Evolutionary conservation across 2,888 invertebrate genomes (phyloP), one percentile per base, ranked within the genome.

Genomic region (Melinaea menophilus): DNA sequence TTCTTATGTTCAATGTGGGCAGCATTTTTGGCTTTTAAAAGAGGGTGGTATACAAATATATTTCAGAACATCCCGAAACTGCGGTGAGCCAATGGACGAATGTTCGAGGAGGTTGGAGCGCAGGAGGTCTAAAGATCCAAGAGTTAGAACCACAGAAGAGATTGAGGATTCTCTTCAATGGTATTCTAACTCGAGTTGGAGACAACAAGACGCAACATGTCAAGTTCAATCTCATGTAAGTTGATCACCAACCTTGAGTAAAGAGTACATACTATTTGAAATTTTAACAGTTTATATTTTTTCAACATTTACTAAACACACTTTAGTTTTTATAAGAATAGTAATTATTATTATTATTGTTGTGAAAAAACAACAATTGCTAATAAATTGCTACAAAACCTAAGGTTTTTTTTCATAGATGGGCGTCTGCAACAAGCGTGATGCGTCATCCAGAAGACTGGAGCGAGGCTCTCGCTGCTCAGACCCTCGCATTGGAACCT

Each of bases 121-220:
- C 92, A 0, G 90, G 85, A 22, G 93, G 93, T 0, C 78, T 96
- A 48, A 91, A 91, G 70, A 87, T 96, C 37, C 92, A 93, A 72
- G 84, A 93, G 51, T 72, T 94, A 55, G 93, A 95, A 72, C 92
- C 94, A 0, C 91, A 92, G 75, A 81, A 81, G 64, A 88, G 92
- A 62, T 91, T 94, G 87, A 90, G 95, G 73, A 86, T 96, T 22
- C 80, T 92, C 41, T 96, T 92, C 79, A 95, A 94, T 78, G 96
- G 96, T 0, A 79, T 94, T n/a, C 79, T 95, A 56, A 91, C 86
- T 73, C 91, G 88, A 73, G 80, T 81, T 35, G 75, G 79, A 9
- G 80, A 86, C 56, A 77, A 76, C 34, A 72, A 72, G 11, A 79
- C 73, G 1, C 82, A 82, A 48, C 86, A 87, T 66, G 85, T 83